Evolutionary conservation across 2,797 vertebrate genomes (phyloP), one percentile per base, ranked within the genome.

Genomic region (Hozukius guyotensis): DNA sequence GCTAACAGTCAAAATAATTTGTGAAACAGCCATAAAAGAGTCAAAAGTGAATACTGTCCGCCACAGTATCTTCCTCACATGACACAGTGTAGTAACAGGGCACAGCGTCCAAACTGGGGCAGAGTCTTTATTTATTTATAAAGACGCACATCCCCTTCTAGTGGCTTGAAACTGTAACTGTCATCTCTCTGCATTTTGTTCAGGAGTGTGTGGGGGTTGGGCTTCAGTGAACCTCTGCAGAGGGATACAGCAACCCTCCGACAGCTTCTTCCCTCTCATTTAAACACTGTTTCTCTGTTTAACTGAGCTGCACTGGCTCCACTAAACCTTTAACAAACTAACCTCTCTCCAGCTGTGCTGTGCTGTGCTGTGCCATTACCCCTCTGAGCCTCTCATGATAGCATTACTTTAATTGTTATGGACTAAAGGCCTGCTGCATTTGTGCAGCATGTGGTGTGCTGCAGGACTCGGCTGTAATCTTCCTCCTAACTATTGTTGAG

Each of bases 361-460:
- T 83, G 95, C 94, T 94, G 94, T 80, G 83, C 80, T 49, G 67
- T 84, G 87, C 86, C 84, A 87, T 94, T 89, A 90, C 85, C 80
- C 82, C 83, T 86, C 77, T 89, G 88, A 94, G 89, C 87, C 77
- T 83, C 81, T 83, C 86, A 78, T 94, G 91, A 92, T 88, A 89
- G 92, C 93, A 95, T 94, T 95, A 94, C 84, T 89, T 89, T 95
- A 93, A 96, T 95, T 95, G 90, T 94, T 89, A 82, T 89, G 81
- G 89, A 87, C 78, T 88, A 87, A 93, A 90, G 84, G 77, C 87
- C 70, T 78, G 62, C 70, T 46, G 42, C 42, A 72, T 90, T 87
- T 72, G 71, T 82, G 87, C 87, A 78, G 89, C 78, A 86, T 88
- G 79, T 71, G 71, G 64, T 77, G 85, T 81, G 69, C 83, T 78